Evolutionary conservation across 2,797 vertebrate species (phyloP), one percentile per base, ranked within the genome.

Genomic region (Moxostoma hubbsi): DNA sequence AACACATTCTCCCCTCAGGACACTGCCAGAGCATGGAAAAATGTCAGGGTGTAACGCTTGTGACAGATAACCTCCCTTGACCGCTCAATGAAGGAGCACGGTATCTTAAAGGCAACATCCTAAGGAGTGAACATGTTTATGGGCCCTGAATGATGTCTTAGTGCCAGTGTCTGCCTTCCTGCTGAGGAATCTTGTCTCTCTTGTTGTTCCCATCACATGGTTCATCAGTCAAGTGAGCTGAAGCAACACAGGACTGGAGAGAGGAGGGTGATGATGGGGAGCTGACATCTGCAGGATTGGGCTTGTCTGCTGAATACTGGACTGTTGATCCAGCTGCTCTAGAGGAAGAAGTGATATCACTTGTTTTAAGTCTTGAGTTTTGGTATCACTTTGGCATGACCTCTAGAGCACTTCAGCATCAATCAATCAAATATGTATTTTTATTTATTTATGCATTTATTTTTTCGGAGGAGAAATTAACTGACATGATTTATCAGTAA

Each of bases 261-360:
- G 65, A 75, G 57, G 13, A 18, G 47, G 53, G 59, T 11, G 75
- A 64, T 81, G 89, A 88, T 83, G 75, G 63, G 70, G 13, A 53
- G 57, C 77, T 80, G 82, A 86, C 81, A 6, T 81, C 47, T 71
- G 79, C 86, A 85, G 86, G 89, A 88, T 78, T 58, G 73, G 73
- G 84, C 84, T 78, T 86, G 82, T 87, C 77, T 87, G 81, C 65
- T 84, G 55, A 75, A 55, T 9, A 62, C n/a, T n/a, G 54, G 36
- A 24, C 63, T 80, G 80, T 68, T 80, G 73, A 80, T 79, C 71
- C 62, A 79, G 74, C 80, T 84, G 73, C 67, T 79, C 72, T n/a
- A 15, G 6, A 16, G 2, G 45, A 18, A 54, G 64, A 71, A 78
- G 69, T 6, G 5, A 77, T 49, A 69, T 58, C 55, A 51, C 55